Base-by-base conservation (phyloP, 2,797 vertebrate genomes). In the Spatula clypeata region DNA sequence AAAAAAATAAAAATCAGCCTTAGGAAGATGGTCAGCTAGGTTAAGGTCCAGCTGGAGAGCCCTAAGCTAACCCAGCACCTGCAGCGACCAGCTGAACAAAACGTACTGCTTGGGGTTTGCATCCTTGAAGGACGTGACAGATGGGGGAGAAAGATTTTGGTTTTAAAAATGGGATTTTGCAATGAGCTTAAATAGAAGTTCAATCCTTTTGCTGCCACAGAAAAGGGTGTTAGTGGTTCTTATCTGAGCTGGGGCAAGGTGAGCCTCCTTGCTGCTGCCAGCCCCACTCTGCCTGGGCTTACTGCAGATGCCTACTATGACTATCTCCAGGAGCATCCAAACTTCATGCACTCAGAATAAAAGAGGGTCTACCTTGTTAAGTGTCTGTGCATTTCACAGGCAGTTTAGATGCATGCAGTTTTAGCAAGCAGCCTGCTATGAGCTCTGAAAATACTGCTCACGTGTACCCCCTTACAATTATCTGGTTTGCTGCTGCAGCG, bases 191-290 rank as follows among this genome's bases (percentile, higher is more conserved):
- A 96, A 97, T 65, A 97, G 82, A 96, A 79, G 66, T 97, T 88
- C 90, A 98, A 99, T 99, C 99, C 98, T 99, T 99, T 98, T 99
- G 99, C 99, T 99, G 99, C 99, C 99, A 99, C 61, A 42, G 29
- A 21, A 27, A 13, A 19, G 61, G 38, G 4, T 42, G 38, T 13
- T 42, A 29, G 27, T 21, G 61, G 61, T 31, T 64, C 61, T 21
- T 13, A 13, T 20, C 38, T 31, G 38, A 64, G 13, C 61, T 64
- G 19, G 42, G 61, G 38, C 38, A 42, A 31, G 42, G 61, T 31
- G 29, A 64, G 38, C 49, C 49, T 51, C 49, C 49, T 51, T 26
- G 49, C 26, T 51, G 49, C 49, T 51, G 49, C 26, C 49, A 51
- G 8, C 38, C 19, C 38, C 31, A 29, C 27, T 42, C 38, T 64